A percentile compares a stretch with the other conserved stretches of the same genome.
Evolutionary conservation across 2,113 vertebrate species (phyloP).

Genomic region (Gymnorhina tibicen): DNA sequence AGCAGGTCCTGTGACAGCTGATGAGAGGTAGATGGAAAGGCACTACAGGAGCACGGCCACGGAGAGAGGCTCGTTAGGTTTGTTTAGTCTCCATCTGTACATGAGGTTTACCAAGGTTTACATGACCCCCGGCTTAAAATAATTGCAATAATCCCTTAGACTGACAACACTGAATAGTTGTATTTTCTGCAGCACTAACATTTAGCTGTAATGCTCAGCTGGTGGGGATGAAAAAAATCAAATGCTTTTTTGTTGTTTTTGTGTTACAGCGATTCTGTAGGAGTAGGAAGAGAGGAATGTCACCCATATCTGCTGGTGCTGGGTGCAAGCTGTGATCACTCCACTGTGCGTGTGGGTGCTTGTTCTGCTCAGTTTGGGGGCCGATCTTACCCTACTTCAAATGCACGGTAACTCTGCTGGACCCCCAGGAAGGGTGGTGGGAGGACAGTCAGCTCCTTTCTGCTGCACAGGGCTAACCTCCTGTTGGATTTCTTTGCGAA

Average conservation of each 20-base stretch:
- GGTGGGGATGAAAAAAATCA: background rate
- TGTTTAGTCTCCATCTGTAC: background rate
- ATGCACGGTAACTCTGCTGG: background rate
- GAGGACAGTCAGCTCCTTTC: background rate
- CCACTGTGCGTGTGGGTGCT: background rate
- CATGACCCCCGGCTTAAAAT: background rate
- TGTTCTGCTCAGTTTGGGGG: background rate
- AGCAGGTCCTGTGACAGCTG: background rate
- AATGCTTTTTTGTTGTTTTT: background rate
- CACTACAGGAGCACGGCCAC: background rate
- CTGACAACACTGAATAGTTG: background rate
- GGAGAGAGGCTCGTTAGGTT: background rate
- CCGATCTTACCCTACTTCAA: background rate
- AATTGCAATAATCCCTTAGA: background rate
- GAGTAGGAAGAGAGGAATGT: constrained; percentile 27
- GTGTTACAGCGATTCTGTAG: background rate
- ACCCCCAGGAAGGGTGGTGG: background rate
- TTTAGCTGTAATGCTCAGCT: background rate
- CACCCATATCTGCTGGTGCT: background rate
- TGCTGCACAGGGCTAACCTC: background rate
- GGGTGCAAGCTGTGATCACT: background rate
- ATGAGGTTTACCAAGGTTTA: background rate
- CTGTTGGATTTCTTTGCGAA: background rate
- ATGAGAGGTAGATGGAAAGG: background rate
- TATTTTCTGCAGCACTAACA: background rate